Evolutionary conservation across 2,113 vertebrate genomes (phyloP).

Genomic region (Protobothrops flavoviridis): DNA sequence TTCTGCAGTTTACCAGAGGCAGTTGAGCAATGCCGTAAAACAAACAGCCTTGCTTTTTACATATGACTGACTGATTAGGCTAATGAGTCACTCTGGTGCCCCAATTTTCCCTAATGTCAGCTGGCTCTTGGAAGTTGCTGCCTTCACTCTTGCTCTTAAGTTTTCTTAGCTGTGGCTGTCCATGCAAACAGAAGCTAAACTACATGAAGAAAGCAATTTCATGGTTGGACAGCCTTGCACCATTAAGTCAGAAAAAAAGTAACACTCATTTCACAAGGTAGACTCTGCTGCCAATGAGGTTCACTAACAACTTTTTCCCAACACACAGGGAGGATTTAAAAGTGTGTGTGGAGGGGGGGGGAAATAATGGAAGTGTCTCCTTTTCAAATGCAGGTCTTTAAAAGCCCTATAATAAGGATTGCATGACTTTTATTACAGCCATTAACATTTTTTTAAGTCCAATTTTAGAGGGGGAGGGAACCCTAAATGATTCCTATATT

Average conservation of each 20-base stretch:
- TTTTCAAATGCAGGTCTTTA: neutral
- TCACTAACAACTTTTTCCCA: neutral
- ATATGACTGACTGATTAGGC: neutral
- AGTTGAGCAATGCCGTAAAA: neutral
- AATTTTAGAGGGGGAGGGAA: neutral
- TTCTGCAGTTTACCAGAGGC: neutral
- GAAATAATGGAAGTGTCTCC: neutral
- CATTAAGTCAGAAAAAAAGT: conserved; percentile 57
- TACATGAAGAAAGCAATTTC: conserved; percentile 62
- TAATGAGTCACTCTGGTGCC: conserved; percentile 9
- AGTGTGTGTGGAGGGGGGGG: neutral
- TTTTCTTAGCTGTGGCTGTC: conserved; percentile 43
- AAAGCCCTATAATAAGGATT: fast-evolving
- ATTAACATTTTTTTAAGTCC: neutral
- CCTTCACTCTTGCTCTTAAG: conserved; percentile 36
- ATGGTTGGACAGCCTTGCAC: conserved; percentile 56
- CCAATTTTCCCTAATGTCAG: conserved; percentile 21
- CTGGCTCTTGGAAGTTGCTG: conserved; percentile 46
- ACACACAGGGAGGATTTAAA: neutral
- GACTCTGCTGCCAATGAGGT: conserved; percentile 14
- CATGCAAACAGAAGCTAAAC: conserved; percentile 53
- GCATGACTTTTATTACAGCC: neutral
- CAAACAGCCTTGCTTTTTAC: neutral
- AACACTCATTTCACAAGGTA: conserved; percentile 9
- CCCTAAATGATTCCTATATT: neutral